A percentile compares a stretch with the other conserved stretches of the same genome.
Conservation (phyloP, 2,888 invertebrate genomes). For the Aporophyla nigra region DNA sequence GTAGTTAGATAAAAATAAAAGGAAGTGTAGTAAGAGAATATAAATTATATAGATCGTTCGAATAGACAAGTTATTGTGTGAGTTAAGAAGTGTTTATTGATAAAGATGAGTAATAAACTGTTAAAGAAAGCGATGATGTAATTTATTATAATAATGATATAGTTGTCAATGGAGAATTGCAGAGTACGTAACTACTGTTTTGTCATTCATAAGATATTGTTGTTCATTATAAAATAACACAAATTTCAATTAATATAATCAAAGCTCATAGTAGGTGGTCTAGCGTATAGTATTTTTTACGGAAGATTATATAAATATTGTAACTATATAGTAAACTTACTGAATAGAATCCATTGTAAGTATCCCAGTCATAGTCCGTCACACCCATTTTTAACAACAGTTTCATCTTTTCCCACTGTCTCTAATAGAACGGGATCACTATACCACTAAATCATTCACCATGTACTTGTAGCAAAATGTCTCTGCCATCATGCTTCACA, state of each 20-base stretch:
- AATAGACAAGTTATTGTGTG: constrained; percentile 43
- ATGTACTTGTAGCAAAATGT: constrained; percentile 69
- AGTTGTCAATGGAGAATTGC: constrained; percentile 65
- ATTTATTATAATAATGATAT: constrained; percentile 33
- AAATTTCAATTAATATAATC: constrained; percentile 4
- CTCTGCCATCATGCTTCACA: constrained; percentile 70
- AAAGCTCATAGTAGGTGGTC: constrained; percentile 29
- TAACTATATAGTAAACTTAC: constrained; percentile 76
- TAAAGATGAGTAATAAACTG: constrained; percentile 41
- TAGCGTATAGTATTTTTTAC: not conserved
- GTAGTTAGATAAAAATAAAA: constrained; percentile 63
- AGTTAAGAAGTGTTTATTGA: constrained; percentile 43
- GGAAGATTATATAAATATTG: not conserved
- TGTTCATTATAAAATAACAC: not conserved
- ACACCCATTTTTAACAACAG: constrained; percentile 87
- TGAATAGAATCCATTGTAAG: constrained; percentile 87
- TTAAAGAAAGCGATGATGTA: constrained; percentile 47
- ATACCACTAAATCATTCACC: constrained; percentile 76
- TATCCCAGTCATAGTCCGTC: constrained; percentile 88
- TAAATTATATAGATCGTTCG: constrained; percentile 10
- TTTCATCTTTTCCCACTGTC: constrained; percentile 72
- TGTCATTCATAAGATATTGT: constrained; percentile 3
- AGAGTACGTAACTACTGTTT: constrained; percentile 50
- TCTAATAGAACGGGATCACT: constrained; percentile 73
- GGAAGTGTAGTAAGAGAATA: constrained; percentile 17